Base-by-base conservation (phyloP, 1,140 invertebrate genomes). In the Anadara kagoshimensis region DNA sequence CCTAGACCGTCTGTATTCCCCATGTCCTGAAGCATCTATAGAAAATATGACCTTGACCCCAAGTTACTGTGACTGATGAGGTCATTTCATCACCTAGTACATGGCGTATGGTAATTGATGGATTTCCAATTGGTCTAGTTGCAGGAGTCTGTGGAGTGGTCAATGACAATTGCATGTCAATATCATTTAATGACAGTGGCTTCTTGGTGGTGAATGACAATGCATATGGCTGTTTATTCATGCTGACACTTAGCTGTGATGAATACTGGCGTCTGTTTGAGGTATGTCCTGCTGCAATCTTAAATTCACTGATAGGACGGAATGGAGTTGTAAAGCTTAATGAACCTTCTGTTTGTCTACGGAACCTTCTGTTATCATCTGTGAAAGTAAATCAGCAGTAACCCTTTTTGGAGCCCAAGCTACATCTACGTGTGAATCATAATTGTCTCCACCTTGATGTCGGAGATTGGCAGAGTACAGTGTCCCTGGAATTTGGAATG, bases 361-460 rank as follows among this genome's bases (percentile, higher is more conserved):
- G 44, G 41, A 66, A 66, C 43, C 54, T 66, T 57, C 49, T 64
- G 5, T 54, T 20, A 24, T 70, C 56, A 20, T 70, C 56, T 12
- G 41, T 22, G 54, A 75, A 66, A 20, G 66, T 44, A 70, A 20
- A 26, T 56, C 44, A n/a, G 65, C 62, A 54, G 61, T 67, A 29
- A 84, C 71, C 20, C 73, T 75, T 36, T 84, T 70, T 43, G 79
- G 73, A 22, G 54, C 62, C 82, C 82, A 86, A 11, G 78, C 64
- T 12, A 84, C 41, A 26, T 80, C 71, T 29, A 61, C 54, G 56
- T 67, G 58, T 0, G 78, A 71, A 18, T 56, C 59, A 51, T 69
- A 64, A 45, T 63, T 62, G 36, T 76, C 44, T 7, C 29, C 57
- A 24, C 68, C 49, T 24, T 57, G 44, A 67, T 79, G 68, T 18